phyloP scores from a whole-genome alignment of 37 sponge, comb jelly and placozoan species.

The Spongilla lacustris region DNA sequence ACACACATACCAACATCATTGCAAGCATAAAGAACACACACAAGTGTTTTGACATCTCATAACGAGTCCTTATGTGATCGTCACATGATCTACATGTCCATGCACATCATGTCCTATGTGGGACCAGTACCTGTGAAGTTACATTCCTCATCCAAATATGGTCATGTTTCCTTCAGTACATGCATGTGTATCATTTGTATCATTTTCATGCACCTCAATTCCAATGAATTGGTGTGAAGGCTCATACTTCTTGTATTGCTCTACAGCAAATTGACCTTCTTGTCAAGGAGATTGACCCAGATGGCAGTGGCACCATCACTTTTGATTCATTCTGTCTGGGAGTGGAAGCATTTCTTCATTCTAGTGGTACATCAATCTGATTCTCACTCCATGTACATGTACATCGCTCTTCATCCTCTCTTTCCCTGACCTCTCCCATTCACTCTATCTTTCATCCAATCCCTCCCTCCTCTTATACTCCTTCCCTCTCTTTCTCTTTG shows the following conservation, averaged over 20 bases:
- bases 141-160: no score
- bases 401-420: not conserved
- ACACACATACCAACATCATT: no score
- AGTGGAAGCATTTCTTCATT: conserved; percentile 7
- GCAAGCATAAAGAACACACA: no score
- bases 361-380: not conserved
- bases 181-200: not conserved
- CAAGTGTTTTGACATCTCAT: no score
- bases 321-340: conserved; percentile 47
- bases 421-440: not conserved
- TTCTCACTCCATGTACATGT: not conserved
- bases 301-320: conserved; percentile 29
- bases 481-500: conserved; percentile 6
- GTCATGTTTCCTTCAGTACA: no score
- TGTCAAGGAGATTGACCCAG: conserved; percentile 59
- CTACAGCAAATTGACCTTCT: conserved; percentile 35
- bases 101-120: not conserved
- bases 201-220: not conserved
- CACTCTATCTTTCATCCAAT: not conserved
- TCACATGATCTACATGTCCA: not conserved
- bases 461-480: conserved; percentile 5
- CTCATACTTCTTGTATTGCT: not conserved
- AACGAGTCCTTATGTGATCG: no score
- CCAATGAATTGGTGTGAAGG: not conserved
- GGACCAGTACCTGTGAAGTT: no score